Percentiles rank a stretch among this genome's conserved stretches.
Conservation (phyloP, 2,113 vertebrate species). For the Ceyx cyanopectus region DNA sequence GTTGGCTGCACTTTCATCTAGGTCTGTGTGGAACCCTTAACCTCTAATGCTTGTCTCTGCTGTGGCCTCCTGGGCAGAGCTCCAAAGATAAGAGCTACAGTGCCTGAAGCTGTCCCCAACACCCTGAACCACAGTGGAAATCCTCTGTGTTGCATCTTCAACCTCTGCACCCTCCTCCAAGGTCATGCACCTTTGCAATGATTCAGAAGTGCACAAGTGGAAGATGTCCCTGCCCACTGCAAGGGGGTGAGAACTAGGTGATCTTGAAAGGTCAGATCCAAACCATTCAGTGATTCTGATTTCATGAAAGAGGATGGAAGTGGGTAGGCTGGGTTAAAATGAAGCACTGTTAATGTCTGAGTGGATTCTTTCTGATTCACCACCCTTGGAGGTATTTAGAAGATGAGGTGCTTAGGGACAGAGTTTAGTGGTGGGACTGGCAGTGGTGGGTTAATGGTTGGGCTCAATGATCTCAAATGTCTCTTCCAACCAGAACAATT, state of each 20-base stretch:
- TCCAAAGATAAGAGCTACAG: not conserved
- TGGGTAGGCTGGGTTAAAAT: not conserved
- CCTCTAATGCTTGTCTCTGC: not conserved
- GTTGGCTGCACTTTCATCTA: not conserved
- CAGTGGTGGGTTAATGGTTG: too few relatives aligned
- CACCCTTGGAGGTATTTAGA: too few relatives aligned
- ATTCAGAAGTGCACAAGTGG: not conserved
- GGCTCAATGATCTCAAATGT: too few relatives aligned
- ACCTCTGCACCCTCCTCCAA: not conserved
- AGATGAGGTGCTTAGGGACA: too few relatives aligned
- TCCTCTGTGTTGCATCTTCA: not conserved
- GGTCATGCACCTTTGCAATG: not conserved
- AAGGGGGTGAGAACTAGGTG: not conserved
- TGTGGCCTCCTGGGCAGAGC: not conserved
- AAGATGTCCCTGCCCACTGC: not conserved
- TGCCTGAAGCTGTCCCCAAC: not conserved
- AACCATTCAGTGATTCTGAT: not conserved
- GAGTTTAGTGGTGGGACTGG: too few relatives aligned
- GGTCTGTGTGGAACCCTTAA: not conserved
- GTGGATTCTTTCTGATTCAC: not conserved
- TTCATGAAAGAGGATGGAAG: not conserved
- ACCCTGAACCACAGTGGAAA: not conserved
- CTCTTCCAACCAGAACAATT: too few relatives aligned
- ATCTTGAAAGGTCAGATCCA: not conserved
- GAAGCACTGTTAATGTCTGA: rapidly evolving